phyloP scores from a whole-genome alignment of 2,797 vertebrate genomes.

The Nasua narica region DNA sequence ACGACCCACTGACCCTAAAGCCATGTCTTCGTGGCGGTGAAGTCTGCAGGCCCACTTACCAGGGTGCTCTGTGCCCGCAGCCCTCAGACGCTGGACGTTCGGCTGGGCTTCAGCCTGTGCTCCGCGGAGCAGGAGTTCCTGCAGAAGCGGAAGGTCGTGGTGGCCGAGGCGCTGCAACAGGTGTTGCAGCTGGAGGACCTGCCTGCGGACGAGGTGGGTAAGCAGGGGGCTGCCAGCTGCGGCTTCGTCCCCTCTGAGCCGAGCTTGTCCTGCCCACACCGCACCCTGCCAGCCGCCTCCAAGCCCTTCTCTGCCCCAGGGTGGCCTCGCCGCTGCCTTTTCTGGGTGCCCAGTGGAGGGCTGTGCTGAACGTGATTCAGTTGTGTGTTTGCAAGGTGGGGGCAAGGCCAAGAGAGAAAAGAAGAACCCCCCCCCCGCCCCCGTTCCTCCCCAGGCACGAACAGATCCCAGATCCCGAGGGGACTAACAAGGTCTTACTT shows the following conservation, averaged over 20 bases:
- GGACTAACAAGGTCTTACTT: background rate
- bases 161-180: slow-evolving; percentile 84
- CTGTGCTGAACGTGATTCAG: background rate
- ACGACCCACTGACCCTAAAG: background rate
- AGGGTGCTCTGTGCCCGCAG: slow-evolving; percentile 68
- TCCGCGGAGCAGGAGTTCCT: slow-evolving; percentile 85
- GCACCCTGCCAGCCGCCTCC: accelerated
- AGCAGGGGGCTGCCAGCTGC: background rate
- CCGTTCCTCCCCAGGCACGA: background rate
- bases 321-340: accelerated
- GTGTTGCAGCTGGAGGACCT: slow-evolving; percentile 84
- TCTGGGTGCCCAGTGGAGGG: background rate
- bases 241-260: background rate
- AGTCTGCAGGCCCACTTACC: background rate
- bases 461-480: background rate
- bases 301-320: background rate
- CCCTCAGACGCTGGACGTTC: slow-evolving; percentile 81
- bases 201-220: slow-evolving; percentile 82
- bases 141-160: slow-evolving; percentile 83
- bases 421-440: too few relatives aligned
- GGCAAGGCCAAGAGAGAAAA: background rate
- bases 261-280: background rate
- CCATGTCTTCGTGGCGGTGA: background rate
- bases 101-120: slow-evolving; percentile 88
- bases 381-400: background rate